Evolutionary conservation across 2,888 invertebrate genomes (phyloP).

Genomic region (Aradus depressus): DNA sequence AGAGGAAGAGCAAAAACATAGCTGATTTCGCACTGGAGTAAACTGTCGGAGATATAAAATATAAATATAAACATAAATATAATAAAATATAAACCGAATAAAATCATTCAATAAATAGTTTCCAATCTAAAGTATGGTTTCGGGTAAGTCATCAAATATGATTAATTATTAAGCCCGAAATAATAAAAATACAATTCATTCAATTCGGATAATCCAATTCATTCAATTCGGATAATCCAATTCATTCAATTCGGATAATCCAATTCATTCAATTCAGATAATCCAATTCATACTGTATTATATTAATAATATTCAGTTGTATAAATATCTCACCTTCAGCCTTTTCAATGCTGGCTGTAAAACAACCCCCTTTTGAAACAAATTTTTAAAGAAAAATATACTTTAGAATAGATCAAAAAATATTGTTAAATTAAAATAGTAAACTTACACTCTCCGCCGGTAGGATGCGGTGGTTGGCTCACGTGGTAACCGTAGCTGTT

Average conservation of each 20-base stretch:
- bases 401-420: background rate
- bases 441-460: constrained; percentile 67
- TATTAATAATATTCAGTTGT: background rate
- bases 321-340: constrained; percentile 25
- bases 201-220: too few species aligned
- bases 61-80: too few species aligned
- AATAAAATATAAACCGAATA: too few species aligned
- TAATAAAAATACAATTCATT: constrained; percentile 20
- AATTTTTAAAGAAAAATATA: constrained; percentile 5
- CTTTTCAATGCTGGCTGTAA: constrained; percentile 27
- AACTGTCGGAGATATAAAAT: too few species aligned
- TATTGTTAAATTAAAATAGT: background rate
- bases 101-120: too few species aligned
- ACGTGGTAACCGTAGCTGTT: constrained; percentile 76
- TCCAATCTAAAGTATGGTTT: too few species aligned
- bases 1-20: too few species aligned
- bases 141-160: too few species aligned
- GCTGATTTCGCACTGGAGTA: too few species aligned
- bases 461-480: constrained; percentile 51
- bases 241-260: too few species aligned
- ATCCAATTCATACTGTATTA: background rate
- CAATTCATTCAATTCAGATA: background rate
- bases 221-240: too few species aligned
- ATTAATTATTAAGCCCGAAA: too few species aligned
- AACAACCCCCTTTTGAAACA: constrained; percentile 18